Conservation (phyloP, 2,113 vertebrate genomes). For the Dascyllus trimaculatus region DNA sequence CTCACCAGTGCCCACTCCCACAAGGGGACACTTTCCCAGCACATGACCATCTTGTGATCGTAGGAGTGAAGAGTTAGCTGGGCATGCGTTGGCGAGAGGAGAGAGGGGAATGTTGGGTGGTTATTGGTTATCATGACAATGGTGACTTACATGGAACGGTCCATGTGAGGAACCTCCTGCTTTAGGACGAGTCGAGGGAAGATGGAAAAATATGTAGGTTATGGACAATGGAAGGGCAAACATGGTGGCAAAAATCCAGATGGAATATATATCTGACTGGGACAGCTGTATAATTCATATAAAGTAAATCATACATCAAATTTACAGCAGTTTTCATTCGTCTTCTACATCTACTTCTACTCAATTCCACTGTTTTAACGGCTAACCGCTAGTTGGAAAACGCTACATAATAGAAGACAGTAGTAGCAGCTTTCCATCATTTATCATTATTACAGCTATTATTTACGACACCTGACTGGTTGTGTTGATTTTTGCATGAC, state of each 20-base stretch:
- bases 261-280: not conserved
- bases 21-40: conserved; percentile 66
- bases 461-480: not conserved
- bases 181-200: conserved; percentile 92
- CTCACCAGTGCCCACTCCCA: conserved; percentile 67
- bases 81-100: conserved; percentile 73
- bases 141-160: conserved; percentile 96
- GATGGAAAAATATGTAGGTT: conserved; percentile 77
- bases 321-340: not conserved
- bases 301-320: not conserved
- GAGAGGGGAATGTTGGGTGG: conserved; percentile 65
- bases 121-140: conserved; percentile 76
- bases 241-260: conserved; percentile 55
- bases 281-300: not conserved
- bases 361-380: not conserved
- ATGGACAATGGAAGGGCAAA: conserved; percentile 90
- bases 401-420: not conserved
- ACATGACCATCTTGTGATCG: conserved; percentile 82
- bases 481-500: conserved; percentile 32
- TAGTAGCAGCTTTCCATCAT: not conserved
- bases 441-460: not conserved
- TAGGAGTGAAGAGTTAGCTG: conserved; percentile 77
- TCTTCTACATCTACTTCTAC: not conserved
- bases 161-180: conserved; percentile 96
- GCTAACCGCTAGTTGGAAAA: not conserved